Conservation (phyloP, 2,888 invertebrate genomes). For the Elmis aenea region DNA sequence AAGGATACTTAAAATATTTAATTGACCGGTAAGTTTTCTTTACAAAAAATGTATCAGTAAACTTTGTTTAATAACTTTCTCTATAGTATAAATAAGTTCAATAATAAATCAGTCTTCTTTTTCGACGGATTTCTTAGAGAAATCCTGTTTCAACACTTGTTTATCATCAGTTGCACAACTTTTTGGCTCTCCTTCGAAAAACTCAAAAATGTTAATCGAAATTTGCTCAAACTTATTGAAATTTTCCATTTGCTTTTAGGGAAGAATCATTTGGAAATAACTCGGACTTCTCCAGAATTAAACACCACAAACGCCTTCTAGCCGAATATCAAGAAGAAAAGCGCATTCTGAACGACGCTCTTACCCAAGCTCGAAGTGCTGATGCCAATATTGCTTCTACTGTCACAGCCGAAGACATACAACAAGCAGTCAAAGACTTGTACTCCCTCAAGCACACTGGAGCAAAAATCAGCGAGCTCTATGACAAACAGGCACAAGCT, state of each 20-base stretch:
- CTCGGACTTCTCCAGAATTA: constrained; percentile 11
- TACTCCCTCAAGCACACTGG: constrained; percentile 20
- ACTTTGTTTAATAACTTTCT: too few relatives aligned
- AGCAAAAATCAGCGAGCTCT: constrained; percentile 17
- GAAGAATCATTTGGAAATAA: constrained; percentile 17
- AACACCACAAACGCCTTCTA: constrained; percentile 17
- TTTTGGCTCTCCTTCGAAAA: too few relatives aligned
- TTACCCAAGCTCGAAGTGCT: constrained; percentile 1
- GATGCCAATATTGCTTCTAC: constrained; percentile 5
- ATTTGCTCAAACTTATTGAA: too few relatives aligned
- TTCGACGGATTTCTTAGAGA: too few relatives aligned
- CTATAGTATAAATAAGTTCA: too few relatives aligned
- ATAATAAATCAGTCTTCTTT: too few relatives aligned
- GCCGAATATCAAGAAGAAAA: constrained; percentile 22
- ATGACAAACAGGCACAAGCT: constrained; percentile 9
- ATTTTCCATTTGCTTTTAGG: constrained; percentile 14
- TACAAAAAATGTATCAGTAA: too few relatives aligned
- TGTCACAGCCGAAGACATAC: constrained; percentile 14
- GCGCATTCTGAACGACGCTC: constrained; percentile 13
- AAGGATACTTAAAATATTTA: constrained; percentile 36
- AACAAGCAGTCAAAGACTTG: constrained; percentile 14
- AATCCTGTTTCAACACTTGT: too few relatives aligned
- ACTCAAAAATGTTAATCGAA: too few relatives aligned
- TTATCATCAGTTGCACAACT: too few relatives aligned
- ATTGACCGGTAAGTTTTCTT: constrained; percentile 33